phyloP scores from a whole-genome alignment of 2,113 vertebrate species.

The Lathamus discolor region DNA sequence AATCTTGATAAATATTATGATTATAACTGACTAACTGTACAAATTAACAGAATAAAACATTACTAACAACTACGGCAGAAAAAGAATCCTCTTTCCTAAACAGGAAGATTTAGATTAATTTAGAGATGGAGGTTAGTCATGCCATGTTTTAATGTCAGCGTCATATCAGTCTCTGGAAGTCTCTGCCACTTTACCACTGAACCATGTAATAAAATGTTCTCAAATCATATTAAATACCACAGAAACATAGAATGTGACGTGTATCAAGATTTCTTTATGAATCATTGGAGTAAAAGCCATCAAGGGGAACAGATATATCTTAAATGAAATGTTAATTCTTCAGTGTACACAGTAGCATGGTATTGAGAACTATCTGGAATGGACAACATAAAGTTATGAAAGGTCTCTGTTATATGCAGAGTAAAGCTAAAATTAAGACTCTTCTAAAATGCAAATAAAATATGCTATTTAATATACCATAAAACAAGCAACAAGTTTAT shows the following conservation, averaged over 20 bases:
- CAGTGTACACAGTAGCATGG: not conserved
- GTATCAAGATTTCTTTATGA: not conserved
- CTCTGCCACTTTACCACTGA: not conserved
- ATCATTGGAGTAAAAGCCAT: not conserved
- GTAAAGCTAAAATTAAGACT: not conserved
- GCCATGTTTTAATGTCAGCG: not conserved
- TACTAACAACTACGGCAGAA: not conserved
- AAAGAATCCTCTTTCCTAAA: not conserved
- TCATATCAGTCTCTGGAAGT: not conserved
- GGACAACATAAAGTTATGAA: not conserved
- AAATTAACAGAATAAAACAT: not conserved
- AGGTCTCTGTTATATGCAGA: not conserved
- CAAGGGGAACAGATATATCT: not conserved
- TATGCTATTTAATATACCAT: not conserved
- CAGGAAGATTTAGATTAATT: not conserved
- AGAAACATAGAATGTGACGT: not conserved
- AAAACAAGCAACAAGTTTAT: not conserved
- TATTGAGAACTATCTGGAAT: not conserved
- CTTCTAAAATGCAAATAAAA: not conserved
- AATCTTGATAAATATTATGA: not conserved
- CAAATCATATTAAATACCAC: not conserved
- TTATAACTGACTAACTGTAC: not conserved
- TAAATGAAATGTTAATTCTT: not conserved
- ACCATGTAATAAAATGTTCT: not conserved
- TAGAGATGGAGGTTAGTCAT: not conserved